These are phyloP conservation scores for Paracanthobrama guichenoti DNA, from an alignment of 2,113 vertebrate genomes.

Conservation along the genomic window DNA sequence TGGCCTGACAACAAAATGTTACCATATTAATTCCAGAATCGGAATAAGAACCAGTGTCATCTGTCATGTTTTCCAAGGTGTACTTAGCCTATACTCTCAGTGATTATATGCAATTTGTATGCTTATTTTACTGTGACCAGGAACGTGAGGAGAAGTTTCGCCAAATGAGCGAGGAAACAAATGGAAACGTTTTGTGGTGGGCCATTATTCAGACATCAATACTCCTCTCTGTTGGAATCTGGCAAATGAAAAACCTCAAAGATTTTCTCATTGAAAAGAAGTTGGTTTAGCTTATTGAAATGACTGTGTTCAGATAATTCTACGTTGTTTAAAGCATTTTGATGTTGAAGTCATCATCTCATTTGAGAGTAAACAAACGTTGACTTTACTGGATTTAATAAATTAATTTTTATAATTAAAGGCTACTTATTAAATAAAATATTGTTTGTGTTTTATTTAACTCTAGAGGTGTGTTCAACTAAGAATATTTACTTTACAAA, in stretches of 20 bases:
- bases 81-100: neutral
- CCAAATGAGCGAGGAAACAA: conserved; percentile 84
- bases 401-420: neutral
- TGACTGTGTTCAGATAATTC: neutral
- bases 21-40: conserved; percentile 13
- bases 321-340: neutral
- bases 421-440: neutral
- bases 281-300: conserved; percentile 76
- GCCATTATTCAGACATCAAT: conserved; percentile 82
- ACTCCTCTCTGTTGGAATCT: conserved; percentile 84
- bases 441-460: neutral
- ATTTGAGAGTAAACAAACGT: neutral
- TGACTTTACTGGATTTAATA: neutral
- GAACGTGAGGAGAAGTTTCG: conserved; percentile 89
- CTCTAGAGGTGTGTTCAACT: neutral
- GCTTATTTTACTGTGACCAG: conserved; percentile 65
- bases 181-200: conserved; percentile 88
- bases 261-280: conserved; percentile 93
- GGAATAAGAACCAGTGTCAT: neutral
- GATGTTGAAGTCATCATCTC: neutral
- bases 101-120: neutral
- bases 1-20: neutral
- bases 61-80: neutral
- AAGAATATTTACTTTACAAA: neutral
- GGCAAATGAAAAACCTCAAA: conserved; percentile 90